Percentiles rank a stretch among this genome's conserved stretches.
Conservation (phyloP, 2,113 vertebrate species). For the Sinocyclocheilus maitianheensis region DNA sequence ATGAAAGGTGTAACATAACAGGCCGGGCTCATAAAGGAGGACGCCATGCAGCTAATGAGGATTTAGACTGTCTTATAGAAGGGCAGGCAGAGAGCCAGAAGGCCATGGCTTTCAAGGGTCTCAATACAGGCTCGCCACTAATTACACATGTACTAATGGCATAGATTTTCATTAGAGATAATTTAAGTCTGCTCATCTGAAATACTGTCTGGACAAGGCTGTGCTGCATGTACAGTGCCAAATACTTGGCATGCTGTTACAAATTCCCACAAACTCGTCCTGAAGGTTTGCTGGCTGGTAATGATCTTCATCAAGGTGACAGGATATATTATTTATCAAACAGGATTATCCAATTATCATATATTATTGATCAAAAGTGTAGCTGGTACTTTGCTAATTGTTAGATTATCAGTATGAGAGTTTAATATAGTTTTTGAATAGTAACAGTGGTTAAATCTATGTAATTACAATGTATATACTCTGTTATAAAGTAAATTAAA, state of each 20-base stretch:
- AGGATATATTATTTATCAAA: conserved; percentile 21
- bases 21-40: conserved; percentile 73
- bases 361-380: conserved; percentile 13
- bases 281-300: conserved; percentile 19
- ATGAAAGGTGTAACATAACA: conserved; percentile 81
- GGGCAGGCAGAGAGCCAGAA: conserved; percentile 79
- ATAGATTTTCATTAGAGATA: conserved; percentile 82
- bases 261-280: background rate
- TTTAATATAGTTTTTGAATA: background rate
- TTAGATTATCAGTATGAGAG: background rate
- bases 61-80: conserved; percentile 79
- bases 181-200: conserved; percentile 76
- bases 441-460: background rate
- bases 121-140: conserved; percentile 81
- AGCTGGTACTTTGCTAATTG: background rate
- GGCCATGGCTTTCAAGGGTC: conserved; percentile 79
- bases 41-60: conserved; percentile 80
- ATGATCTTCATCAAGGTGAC: conserved; percentile 18
- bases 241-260: background rate
- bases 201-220: conserved; percentile 62
- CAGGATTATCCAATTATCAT: conserved; percentile 15
- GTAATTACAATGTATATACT: background rate
- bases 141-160: conserved; percentile 75
- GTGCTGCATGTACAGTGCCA: conserved; percentile 27
- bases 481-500: background rate